Conservation (phyloP, 1,140 invertebrate genomes). For the Solenopsis invicta region DNA sequence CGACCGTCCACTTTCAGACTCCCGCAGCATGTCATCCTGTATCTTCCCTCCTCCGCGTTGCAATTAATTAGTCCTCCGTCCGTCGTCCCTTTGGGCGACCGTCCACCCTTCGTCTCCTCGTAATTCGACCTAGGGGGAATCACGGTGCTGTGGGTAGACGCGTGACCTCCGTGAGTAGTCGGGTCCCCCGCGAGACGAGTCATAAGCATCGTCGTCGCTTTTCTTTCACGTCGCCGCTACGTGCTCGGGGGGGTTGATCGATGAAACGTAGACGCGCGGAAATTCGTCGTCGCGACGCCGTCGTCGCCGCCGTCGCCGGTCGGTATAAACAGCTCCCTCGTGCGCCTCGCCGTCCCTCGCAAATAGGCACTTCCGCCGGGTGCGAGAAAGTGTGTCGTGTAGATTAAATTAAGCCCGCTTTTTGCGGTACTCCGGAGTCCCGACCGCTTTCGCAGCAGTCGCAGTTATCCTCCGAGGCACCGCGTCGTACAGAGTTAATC, state of each 20-base stretch:
- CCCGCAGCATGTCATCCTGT: conserved; percentile 73
- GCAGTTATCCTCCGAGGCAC: conserved; percentile 61
- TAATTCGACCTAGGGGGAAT: conserved; percentile 75
- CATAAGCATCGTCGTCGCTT: conserved; percentile 35
- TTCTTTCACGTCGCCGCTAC: background rate
- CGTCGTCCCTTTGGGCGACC: conserved; percentile 37
- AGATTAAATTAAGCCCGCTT: conserved; percentile 74
- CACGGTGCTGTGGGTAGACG: conserved; percentile 60
- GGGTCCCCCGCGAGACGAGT: conserved; percentile 42
- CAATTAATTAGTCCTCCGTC: conserved; percentile 77
- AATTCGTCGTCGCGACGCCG: conserved; percentile 25
- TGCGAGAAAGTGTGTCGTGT: conserved; percentile 71
- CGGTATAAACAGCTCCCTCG: conserved; percentile 51
- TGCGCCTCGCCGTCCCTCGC: conserved; percentile 3
- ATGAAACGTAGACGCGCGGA: conserved; percentile 43
- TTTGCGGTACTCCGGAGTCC: conserved; percentile 49
- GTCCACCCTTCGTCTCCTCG: conserved; percentile 36
- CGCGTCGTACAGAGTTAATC: conserved; percentile 52
- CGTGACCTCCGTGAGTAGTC: conserved; percentile 14
- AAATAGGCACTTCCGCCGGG: conserved; percentile 54
- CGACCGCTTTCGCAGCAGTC: conserved; percentile 53
- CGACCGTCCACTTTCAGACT: conserved; percentile 66
- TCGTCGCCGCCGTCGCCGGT: background rate
- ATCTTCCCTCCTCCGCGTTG: conserved; percentile 61
- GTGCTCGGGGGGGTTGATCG: background rate